Percentiles rank a stretch among this genome's conserved stretches.
Conservation (phyloP, 30 jellyfish, hydroid and myxozoan genomes). For the Hydra vulgaris region DNA sequence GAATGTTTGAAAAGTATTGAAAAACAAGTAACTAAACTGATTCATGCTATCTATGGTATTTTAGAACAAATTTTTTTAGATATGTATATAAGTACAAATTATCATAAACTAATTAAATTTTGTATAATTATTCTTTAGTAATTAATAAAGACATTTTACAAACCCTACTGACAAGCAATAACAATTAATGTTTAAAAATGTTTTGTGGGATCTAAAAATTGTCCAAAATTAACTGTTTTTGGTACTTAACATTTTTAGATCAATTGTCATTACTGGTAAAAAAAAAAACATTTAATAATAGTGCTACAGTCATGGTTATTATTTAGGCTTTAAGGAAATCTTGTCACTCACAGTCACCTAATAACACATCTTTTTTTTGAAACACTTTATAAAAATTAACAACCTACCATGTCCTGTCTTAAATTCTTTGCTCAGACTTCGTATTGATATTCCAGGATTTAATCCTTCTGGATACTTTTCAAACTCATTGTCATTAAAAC, state of each 20-base stretch:
- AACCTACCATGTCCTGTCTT: constrained; percentile 55
- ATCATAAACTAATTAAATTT: too few species aligned
- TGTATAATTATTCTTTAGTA: neutral
- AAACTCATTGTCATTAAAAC: neutral
- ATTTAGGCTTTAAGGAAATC: too few species aligned
- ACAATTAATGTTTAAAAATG: neutral
- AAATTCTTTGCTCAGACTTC: constrained; percentile 35
- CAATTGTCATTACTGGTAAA: too few species aligned
- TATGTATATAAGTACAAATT: neutral
- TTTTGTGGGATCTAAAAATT: too few species aligned
- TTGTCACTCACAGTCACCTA: too few species aligned
- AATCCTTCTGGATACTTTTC: constrained; percentile 69
- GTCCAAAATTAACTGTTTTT: too few species aligned
- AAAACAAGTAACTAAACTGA: neutral
- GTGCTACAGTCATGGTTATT: too few species aligned
- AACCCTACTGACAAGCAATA: neutral
- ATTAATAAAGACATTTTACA: neutral
- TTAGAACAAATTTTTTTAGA: neutral
- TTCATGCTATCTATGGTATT: neutral
- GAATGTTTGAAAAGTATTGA: neutral
- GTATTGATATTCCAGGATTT: constrained; percentile 58
- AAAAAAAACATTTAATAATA: too few species aligned
- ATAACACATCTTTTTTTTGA: too few species aligned
- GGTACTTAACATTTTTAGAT: too few species aligned
- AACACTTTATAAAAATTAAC: too few species aligned